These are phyloP conservation scores for Dicyrtomina minuta DNA, from an alignment of 2,888 invertebrate genomes.

Conservation along the genomic window DNA sequence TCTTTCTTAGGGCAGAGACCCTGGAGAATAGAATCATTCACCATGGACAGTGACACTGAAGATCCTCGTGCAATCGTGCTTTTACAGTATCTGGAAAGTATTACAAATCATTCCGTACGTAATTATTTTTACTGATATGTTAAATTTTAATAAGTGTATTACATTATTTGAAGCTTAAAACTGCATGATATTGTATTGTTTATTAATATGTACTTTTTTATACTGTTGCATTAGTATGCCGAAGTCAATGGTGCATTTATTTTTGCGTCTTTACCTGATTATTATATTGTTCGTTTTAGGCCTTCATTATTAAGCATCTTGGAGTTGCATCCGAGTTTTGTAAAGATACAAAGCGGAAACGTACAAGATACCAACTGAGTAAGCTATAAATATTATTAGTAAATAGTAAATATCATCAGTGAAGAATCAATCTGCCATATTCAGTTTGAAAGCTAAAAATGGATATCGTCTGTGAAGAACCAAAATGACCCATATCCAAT, in stretches of 20 bases:
- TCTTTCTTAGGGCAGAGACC: constrained; percentile 49
- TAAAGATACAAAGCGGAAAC: constrained; percentile 39
- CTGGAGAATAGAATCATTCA: constrained; percentile 45
- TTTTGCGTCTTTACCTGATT: too few species aligned
- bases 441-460: too few species aligned
- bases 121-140: background rate
- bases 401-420: background rate
- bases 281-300: too few species aligned
- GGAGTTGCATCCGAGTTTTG: constrained; percentile 53
- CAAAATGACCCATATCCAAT: too few species aligned
- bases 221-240: too few species aligned
- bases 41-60: constrained; percentile 38
- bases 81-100: constrained; percentile 42
- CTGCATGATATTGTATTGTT: too few species aligned
- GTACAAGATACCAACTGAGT: constrained; percentile 51
- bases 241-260: too few species aligned
- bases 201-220: too few species aligned
- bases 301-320: constrained; percentile 42
- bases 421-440: background rate
- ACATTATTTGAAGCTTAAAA: background rate
- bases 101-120: constrained; percentile 46
- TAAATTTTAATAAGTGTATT: background rate
- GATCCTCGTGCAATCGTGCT: constrained; percentile 36
- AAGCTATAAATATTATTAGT: constrained; percentile 19
- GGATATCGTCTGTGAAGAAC: too few species aligned